Conservation (phyloP, 2,888 invertebrate genomes). For the Caenorhabditis auriculariae region DNA sequence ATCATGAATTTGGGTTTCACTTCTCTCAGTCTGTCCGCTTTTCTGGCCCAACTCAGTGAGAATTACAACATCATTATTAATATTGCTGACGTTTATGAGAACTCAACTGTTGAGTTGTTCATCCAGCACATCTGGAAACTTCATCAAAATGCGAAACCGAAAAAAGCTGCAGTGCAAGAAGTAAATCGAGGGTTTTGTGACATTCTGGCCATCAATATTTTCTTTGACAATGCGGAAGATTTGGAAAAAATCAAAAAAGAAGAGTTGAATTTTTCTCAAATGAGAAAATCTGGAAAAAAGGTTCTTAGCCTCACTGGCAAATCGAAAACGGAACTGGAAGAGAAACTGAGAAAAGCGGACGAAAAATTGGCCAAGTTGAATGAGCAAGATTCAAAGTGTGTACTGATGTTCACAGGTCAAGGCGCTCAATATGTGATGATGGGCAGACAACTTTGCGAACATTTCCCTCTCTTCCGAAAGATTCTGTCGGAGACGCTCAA, state of each 20-base stretch:
- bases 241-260: constrained; percentile 9
- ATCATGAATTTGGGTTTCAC: constrained; percentile 52
- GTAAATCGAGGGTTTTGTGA: constrained; percentile 16
- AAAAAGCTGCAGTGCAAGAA: neutral
- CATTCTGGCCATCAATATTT: constrained; percentile 20
- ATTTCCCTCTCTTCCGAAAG: constrained; percentile 29
- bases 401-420: constrained; percentile 47
- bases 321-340: constrained; percentile 13
- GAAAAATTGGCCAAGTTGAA: constrained; percentile 3
- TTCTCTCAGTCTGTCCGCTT: constrained; percentile 27
- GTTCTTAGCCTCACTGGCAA: constrained; percentile 14
- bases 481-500: constrained; percentile 18
- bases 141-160: neutral
- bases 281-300: constrained; percentile 18
- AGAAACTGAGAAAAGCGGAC: constrained; percentile 8
- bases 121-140: constrained; percentile 20
- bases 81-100: constrained; percentile 40
- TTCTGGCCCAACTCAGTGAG: constrained; percentile 29
- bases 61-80: constrained; percentile 27
- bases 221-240: constrained; percentile 19
- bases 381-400: constrained; percentile 17
- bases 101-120: constrained; percentile 34
- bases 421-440: constrained; percentile 49
- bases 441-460: constrained; percentile 40
- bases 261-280: constrained; percentile 2